phyloP scores from a whole-genome alignment of 2,113 vertebrate genomes.

The Ptychochromis oligacanthus region DNA sequence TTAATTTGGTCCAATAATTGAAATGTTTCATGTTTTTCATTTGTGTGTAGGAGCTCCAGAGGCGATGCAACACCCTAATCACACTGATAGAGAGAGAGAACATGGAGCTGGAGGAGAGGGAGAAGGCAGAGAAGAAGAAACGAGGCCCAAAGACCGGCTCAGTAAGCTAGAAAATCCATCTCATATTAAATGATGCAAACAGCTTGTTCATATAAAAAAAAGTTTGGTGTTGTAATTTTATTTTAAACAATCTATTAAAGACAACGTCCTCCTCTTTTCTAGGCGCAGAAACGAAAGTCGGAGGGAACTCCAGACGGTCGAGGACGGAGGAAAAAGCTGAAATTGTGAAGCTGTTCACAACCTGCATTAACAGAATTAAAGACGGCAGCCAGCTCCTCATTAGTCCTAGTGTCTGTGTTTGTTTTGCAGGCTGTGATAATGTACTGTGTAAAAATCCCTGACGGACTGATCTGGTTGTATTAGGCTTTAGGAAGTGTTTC shows the following conservation, averaged over 20 bases:
- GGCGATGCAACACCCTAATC: slow-evolving; percentile 97
- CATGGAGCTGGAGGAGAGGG: slow-evolving; percentile 98
- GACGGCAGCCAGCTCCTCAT: slow-evolving; percentile 45
- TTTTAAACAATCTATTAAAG: background rate
- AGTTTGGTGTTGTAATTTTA: background rate
- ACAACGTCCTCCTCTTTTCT: slow-evolving; percentile 1
- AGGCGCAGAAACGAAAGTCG: slow-evolving; percentile 96
- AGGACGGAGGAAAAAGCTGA: slow-evolving; percentile 95
- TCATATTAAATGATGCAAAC: background rate
- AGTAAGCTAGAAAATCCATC: slow-evolving; percentile 69
- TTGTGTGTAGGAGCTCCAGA: slow-evolving; percentile 89
- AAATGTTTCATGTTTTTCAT: background rate
- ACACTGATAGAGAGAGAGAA: slow-evolving; percentile 98
- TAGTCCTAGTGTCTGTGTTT: slow-evolving; percentile 80
- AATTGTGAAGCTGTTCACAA: slow-evolving; percentile 85
- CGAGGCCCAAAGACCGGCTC: slow-evolving; percentile 90
- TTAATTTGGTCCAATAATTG: background rate
- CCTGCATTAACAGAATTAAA: background rate
- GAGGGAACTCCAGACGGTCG: slow-evolving; percentile 93
- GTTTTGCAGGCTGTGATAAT: slow-evolving; percentile 85
- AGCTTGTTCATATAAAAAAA: no score
- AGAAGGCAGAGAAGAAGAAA: slow-evolving; percentile 99
- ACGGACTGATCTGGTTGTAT: slow-evolving; percentile 85
- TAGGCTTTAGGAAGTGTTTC: slow-evolving; percentile 78
- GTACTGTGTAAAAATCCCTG: slow-evolving; percentile 58